A percentile compares a stretch with the other conserved stretches of the same genome.
Conservation (phyloP, 2,888 invertebrate genomes). For the Caenorhabditis imperialis region DNA sequence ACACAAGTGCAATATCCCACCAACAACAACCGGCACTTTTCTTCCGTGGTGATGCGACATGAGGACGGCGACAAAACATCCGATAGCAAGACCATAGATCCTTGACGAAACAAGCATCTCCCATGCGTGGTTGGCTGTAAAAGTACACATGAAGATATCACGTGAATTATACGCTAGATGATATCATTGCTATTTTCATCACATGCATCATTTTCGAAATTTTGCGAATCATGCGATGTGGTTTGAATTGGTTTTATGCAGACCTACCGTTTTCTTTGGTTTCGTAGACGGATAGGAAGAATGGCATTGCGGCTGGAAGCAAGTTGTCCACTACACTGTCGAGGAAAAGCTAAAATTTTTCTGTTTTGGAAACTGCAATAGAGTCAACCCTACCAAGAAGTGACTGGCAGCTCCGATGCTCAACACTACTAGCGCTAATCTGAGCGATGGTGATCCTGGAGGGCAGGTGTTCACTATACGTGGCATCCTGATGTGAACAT, state of each 20-base stretch:
- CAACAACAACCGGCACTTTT: conserved; percentile 53
- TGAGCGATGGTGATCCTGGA: conserved; percentile 47
- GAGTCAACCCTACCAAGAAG: conserved; percentile 60
- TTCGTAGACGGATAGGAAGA: conserved; percentile 63
- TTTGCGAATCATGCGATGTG: too few relatives aligned
- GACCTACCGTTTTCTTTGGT: conserved; percentile 59
- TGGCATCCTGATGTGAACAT: conserved; percentile 54
- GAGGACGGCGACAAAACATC: conserved; percentile 70
- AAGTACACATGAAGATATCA: conserved; percentile 1
- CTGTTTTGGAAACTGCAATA: background rate
- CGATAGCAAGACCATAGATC: conserved; percentile 73
- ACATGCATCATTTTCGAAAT: background rate
- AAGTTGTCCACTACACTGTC: conserved; percentile 76
- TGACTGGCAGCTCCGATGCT: conserved; percentile 72
- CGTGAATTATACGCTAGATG: too few relatives aligned
- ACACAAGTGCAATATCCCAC: conserved; percentile 16
- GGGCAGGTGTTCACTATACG: conserved; percentile 44
- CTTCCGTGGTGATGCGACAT: conserved; percentile 58
- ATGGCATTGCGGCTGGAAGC: conserved; percentile 70
- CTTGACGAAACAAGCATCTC: conserved; percentile 71
- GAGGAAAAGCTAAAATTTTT: conserved; percentile 68
- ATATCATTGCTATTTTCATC: conserved; percentile 12
- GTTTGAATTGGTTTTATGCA: background rate
- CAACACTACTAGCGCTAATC: conserved; percentile 60
- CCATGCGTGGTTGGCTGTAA: conserved; percentile 70